These are phyloP conservation scores for Geococcyx californianus DNA, from an alignment of 2,113 vertebrate genomes.

Conservation along the genomic window DNA sequence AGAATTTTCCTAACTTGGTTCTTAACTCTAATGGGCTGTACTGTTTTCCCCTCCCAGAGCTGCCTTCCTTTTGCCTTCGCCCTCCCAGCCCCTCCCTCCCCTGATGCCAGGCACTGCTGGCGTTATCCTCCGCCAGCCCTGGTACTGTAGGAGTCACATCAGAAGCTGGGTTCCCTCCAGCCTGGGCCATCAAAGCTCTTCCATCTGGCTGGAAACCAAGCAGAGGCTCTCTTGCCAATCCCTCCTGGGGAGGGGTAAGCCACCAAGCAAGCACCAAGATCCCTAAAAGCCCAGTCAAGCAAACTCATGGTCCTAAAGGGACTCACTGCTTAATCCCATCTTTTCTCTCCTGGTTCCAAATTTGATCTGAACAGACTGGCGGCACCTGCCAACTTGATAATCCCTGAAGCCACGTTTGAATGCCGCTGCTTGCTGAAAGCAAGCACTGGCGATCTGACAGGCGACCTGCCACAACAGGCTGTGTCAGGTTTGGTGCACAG, in stretches of 20 bases:
- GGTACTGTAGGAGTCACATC: background rate
- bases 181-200: background rate
- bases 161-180: background rate
- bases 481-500: background rate
- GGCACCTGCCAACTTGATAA: background rate
- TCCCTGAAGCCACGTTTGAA: background rate
- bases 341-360: background rate
- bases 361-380: background rate
- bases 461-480: background rate
- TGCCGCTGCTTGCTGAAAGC: background rate
- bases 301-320: background rate
- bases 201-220: background rate
- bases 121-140: background rate
- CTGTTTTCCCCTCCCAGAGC: background rate
- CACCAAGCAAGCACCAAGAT: background rate
- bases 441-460: fast-evolving
- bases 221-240: fast-evolving
- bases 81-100: background rate
- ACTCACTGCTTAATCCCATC: background rate
- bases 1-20: background rate
- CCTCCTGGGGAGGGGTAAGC: background rate
- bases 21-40: background rate
- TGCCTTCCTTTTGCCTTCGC: background rate
- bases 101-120: background rate
- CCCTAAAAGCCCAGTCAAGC: background rate